Evolutionary conservation across 2,113 vertebrate species (phyloP).

Genomic region (Dryoscopus gambensis): DNA sequence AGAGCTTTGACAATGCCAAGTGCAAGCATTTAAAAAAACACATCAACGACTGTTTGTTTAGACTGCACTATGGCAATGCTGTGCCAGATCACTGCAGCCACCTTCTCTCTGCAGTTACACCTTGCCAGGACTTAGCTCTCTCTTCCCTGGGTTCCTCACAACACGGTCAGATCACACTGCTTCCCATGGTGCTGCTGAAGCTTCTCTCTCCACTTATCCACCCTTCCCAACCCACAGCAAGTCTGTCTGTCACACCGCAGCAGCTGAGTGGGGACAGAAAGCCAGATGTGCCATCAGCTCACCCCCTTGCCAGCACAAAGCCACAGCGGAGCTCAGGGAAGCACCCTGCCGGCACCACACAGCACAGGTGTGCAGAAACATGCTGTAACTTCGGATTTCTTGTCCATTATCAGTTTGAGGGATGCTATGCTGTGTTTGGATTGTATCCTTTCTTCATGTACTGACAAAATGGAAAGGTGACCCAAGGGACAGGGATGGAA

Average conservation of each 20-base stretch:
- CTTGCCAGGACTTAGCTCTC: neutral
- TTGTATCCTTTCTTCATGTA: neutral
- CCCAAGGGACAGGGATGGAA: neutral
- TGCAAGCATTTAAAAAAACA: neutral
- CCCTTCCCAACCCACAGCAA: neutral
- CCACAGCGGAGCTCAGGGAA: rapidly evolving
- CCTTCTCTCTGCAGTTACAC: neutral
- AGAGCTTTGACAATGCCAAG: neutral
- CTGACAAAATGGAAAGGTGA: neutral
- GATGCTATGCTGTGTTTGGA: neutral
- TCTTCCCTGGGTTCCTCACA: neutral
- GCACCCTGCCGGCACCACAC: neutral
- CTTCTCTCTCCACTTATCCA: neutral
- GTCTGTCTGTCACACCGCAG: neutral
- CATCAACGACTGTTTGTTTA: neutral
- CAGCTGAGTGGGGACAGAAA: neutral
- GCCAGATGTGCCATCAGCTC: neutral
- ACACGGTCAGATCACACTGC: neutral
- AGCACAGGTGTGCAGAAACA: neutral
- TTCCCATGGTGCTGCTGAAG: neutral
- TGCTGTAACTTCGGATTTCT: rapidly evolving
- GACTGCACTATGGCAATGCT: neutral
- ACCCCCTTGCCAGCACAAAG: neutral
- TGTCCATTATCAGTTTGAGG: neutral
- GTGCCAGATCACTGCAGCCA: neutral